phyloP scores from a whole-genome alignment of 2,797 vertebrate genomes.

The Melanogrammus aeglefinus region DNA sequence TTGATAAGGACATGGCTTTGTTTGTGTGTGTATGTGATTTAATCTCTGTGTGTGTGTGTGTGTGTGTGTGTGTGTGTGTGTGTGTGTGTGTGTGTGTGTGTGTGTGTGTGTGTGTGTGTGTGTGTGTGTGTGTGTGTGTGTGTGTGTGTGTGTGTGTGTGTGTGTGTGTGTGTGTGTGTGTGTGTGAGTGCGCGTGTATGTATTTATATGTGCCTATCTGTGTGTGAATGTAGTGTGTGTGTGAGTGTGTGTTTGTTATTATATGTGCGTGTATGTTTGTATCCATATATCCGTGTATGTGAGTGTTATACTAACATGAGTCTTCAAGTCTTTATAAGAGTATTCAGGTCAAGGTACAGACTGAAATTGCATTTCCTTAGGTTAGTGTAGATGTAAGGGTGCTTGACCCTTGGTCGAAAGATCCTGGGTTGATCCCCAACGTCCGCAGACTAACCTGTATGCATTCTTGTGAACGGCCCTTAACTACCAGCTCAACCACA shows the following conservation, averaged over 20 bases:
- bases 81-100: neutral
- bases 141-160: neutral
- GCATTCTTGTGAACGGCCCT: too few relatives aligned
- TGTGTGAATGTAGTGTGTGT: neutral
- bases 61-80: neutral
- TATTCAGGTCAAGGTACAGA: neutral
- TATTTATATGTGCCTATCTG: too few relatives aligned
- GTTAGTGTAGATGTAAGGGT: too few relatives aligned
- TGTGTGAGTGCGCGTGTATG: neutral
- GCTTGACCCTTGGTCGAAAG: too few relatives aligned
- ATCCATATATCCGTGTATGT: neutral
- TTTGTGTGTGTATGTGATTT: neutral
- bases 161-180: neutral
- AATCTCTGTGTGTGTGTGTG: conserved; percentile 3
- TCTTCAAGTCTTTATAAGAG: neutral
- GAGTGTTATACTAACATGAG: neutral
- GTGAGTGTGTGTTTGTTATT: neutral
- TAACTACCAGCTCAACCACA: too few relatives aligned
- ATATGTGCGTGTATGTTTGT: neutral
- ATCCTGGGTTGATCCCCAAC: too few relatives aligned
- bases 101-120: neutral
- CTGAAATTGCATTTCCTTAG: too few relatives aligned
- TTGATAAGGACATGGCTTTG: conserved; percentile 1
- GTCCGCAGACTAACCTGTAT: too few relatives aligned
- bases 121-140: neutral